Evolutionary conservation across 1,140 invertebrate species (phyloP), one percentile per base, ranked within the genome.

Genomic region (Diorhabda sublineata): DNA sequence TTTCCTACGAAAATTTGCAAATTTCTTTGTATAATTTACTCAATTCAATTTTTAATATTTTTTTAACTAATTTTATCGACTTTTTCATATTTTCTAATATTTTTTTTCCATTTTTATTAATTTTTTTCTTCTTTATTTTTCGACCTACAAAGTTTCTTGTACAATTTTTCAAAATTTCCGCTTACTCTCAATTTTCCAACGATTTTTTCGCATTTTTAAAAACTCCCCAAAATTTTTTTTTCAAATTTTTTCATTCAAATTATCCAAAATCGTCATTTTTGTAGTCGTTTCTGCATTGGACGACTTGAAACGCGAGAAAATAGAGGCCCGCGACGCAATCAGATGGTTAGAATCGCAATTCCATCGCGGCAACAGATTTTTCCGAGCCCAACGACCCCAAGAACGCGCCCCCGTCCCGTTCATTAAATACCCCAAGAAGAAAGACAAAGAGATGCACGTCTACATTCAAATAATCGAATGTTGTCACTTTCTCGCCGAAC

Each of bases 311-410:
- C 90, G 88, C 71, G 89, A 87, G 77, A 90, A 86, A 72, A 85
- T 86, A 66, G 86, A 89, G 72, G 94, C 94, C 0, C 85, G 95
- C 61, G 93, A 96, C 79, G 93, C 92, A 2, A 97, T 95, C 63
- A 90, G 95, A 71, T 97, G 95, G 94, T 81, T 98, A 61, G 95
- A 97, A 81, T 81, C 85, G 42, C 93, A 96, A 82, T 88, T 97
- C 26, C 88, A 90, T 67, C 88, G 89, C 72, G 95, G 95, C 26
- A 94, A 93, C 70, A 84, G 93, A 64, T 95, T 91, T 78, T 81
- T 94, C 69, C 84, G 91, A 71, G 90, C 92, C 3, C 94, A 96
- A 80, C 86, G 91, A 44, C 87, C 90, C 26, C 89, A 92, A 45
- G 94, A 96, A 80, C 86, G 88, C 26, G 83, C 89, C 42, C 83